phyloP scores from a whole-genome alignment of 2,113 vertebrate species.

The Spizaetus ornatus region DNA sequence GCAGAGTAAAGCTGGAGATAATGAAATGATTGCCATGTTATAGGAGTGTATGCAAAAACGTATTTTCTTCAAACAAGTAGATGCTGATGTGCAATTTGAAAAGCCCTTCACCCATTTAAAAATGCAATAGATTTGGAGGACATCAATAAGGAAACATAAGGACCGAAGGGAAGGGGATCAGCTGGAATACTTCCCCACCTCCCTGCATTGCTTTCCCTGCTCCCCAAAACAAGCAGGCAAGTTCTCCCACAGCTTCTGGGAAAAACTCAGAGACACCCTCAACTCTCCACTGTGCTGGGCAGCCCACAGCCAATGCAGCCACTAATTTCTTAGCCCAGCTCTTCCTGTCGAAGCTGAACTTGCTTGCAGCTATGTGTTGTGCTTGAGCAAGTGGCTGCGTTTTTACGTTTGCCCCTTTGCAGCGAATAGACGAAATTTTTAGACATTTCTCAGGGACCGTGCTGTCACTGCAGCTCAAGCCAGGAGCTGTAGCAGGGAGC shows the following conservation, averaged over 20 bases:
- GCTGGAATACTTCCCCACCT: background rate
- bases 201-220: background rate
- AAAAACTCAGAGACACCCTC: background rate
- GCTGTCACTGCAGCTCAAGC: background rate
- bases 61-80: background rate
- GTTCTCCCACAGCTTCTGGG: background rate
- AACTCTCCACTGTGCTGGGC: background rate
- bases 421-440: rapidly evolving
- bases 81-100: background rate
- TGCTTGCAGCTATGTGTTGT: background rate
- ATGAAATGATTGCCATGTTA: background rate
- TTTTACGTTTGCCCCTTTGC: background rate
- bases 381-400: background rate
- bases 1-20: background rate
- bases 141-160: background rate
- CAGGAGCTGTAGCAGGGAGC: background rate
- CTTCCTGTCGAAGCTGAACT: background rate
- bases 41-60: background rate
- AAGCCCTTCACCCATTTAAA: background rate
- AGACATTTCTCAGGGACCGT: background rate
- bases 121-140: background rate
- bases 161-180: background rate
- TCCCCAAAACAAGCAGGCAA: background rate
- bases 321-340: background rate
- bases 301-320: background rate